These are phyloP conservation scores for Xiphophorus couchianus DNA, from an alignment of 2,113 vertebrate genomes.

Conservation along the genomic window DNA sequence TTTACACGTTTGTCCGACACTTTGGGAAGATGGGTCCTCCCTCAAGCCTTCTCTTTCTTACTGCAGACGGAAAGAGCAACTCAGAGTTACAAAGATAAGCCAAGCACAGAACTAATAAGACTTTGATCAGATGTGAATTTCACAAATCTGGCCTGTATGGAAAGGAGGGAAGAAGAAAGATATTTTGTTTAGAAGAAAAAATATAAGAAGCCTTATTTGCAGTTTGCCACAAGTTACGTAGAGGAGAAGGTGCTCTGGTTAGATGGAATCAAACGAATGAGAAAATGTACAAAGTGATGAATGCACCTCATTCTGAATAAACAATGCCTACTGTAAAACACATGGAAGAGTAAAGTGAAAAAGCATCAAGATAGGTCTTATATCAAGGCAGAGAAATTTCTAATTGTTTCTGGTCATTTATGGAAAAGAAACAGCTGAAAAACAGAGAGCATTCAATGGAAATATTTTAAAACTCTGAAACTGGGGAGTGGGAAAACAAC, in stretches of 20 bases:
- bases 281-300: too few relatives aligned
- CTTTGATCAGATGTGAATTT: neutral
- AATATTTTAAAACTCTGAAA: neutral
- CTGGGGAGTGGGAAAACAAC: neutral
- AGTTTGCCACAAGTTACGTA: too few relatives aligned
- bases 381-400: neutral
- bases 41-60: constrained; percentile 95
- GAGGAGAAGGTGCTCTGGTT: too few relatives aligned
- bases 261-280: neutral
- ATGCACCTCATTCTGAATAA: too few relatives aligned
- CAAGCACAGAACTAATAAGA: neutral
- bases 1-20: constrained; percentile 93
- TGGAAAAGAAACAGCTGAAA: neutral
- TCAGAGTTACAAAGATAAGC: neutral
- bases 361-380: neutral
- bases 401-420: neutral
- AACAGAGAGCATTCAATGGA: neutral
- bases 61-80: constrained; percentile 68
- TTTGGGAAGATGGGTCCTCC: constrained; percentile 96
- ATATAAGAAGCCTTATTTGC: too few relatives aligned
- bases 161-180: too few relatives aligned
- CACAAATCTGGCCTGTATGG: too few relatives aligned
- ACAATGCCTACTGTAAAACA: neutral
- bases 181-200: too few relatives aligned
- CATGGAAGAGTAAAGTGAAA: neutral